These are phyloP conservation scores for Brachionus paranguensis DNA, from an alignment of 1,140 invertebrate species.

Conservation along the genomic window DNA sequence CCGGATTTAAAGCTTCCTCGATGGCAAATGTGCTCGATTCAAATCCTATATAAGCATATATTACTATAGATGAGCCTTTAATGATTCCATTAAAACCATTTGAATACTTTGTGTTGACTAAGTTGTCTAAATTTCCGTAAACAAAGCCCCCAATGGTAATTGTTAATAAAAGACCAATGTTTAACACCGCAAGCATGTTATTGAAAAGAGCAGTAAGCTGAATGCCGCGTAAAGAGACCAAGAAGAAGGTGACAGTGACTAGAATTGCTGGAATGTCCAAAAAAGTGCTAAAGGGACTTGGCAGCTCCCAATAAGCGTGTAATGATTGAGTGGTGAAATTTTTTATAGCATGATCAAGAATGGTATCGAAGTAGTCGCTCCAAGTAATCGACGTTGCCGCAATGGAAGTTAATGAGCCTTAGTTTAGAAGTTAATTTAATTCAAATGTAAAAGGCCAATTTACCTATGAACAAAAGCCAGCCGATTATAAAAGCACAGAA, in stretches of 20 bases:
- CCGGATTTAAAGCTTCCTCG: conserved; percentile 6
- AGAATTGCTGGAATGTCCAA: conserved; percentile 15
- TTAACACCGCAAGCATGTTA: conserved; percentile 4
- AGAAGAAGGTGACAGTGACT: neutral
- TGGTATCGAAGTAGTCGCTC: neutral
- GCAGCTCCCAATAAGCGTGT: conserved; percentile 8
- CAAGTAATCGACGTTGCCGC: conserved; percentile 29
- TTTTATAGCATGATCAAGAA: neutral
- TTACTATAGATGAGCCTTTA: conserved; percentile 11
- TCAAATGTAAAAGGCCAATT: neutral
- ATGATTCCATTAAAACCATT: conserved; percentile 28
- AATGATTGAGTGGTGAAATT: neutral
- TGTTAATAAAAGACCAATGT: neutral
- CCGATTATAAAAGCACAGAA: conserved; percentile 30
- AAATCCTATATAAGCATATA: conserved; percentile 31
- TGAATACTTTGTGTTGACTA: neutral
- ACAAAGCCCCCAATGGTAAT: conserved; percentile 31
- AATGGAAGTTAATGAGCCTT: conserved; percentile 21
- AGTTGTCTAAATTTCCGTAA: conserved; percentile 24
- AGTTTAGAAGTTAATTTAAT: neutral
- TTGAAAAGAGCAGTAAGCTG: conserved; percentile 34
- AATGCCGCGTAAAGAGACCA: conserved; percentile 13
- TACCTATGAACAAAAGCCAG: conserved; percentile 29
- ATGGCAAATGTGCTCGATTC: conserved; percentile 33
- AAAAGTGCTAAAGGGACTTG: neutral